phyloP scores from a whole-genome alignment of 2,797 vertebrate genomes.

The Graptemys geographica region DNA sequence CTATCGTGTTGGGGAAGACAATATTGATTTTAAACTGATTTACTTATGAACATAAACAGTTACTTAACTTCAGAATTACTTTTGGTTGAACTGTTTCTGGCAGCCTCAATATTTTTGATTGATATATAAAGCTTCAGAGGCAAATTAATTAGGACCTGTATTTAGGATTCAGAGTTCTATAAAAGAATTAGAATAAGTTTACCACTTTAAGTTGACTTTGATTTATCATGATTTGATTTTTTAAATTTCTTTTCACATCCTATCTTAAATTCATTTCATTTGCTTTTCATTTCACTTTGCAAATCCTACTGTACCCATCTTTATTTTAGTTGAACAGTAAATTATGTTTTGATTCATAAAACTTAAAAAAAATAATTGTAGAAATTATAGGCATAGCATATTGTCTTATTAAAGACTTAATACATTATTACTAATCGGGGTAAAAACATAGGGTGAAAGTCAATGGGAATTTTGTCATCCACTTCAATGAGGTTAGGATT shows the following conservation, averaged over 20 bases:
- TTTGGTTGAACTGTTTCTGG: neutral
- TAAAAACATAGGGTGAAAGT: neutral
- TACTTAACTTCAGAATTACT: neutral
- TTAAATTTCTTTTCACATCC: neutral
- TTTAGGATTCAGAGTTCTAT: neutral
- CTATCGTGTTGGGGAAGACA: neutral
- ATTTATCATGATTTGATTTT: neutral
- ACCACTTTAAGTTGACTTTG: neutral
- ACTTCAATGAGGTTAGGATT: neutral
- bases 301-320: neutral
- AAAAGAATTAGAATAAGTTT: neutral
- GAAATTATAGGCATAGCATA: neutral
- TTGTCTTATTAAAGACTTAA: neutral
- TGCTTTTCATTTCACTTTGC: neutral
- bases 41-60: neutral
- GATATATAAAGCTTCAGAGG: neutral
- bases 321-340: neutral
- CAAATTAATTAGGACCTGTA: neutral
- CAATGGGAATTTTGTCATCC: neutral
- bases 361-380: neutral
- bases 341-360: neutral
- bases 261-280: neutral
- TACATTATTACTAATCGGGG: accelerated
- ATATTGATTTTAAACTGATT: neutral
- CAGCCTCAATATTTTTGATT: neutral